Evolutionary conservation across 2,797 vertebrate species (phyloP), one percentile per base, ranked within the genome.

Genomic region (Halcyon leucocephala): DNA sequence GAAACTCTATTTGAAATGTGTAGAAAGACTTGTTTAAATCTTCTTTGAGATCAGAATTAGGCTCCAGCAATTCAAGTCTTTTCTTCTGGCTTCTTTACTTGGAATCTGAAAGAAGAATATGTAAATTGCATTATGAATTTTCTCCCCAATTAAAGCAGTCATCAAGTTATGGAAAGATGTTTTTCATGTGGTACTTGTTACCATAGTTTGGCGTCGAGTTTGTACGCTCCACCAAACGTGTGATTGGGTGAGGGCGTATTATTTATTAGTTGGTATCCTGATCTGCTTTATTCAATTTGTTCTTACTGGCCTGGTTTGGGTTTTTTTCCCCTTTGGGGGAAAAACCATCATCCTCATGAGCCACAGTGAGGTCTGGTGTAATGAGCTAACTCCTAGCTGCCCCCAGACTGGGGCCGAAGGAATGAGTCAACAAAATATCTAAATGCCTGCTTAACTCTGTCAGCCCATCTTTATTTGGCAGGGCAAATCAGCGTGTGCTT

Each of bases 21-120:
- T 21, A 86, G 94, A 97, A 96, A 94, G 97, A 89, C 87, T 97
- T 97, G 71, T 89, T 92, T 81, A 91, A 95, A 95, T 95, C 82
- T 93, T 87, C 81, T 87, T 61, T 94, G 90, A 95, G 67, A 95
- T 95, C 86, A 87, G 86, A 90, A 95, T 94, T 80, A 91, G 87
- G 60, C 73, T 89, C 35, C 73, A 90, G 78, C 74, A 90, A 89
- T 20, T 65, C 61, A 87, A 87, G 71, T 42, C 81, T 91, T 93
- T 89, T 89, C 93, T 94, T 90, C 55, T 51, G 84, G 66, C 58
- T 84, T 91, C 88, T 93, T 94, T 73, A 46, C 80, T 78, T 79
- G 69, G 65, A 69, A 66, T 88, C 90, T 55, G 65, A 80, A 54
- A 84, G 72, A 95, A 89, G 82, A 93, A 92, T 78, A 95, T 94